Evolutionary conservation across 1,140 invertebrate species (phyloP), one percentile per base, ranked within the genome.

Genomic region (Calliopsis andreniformis): DNA sequence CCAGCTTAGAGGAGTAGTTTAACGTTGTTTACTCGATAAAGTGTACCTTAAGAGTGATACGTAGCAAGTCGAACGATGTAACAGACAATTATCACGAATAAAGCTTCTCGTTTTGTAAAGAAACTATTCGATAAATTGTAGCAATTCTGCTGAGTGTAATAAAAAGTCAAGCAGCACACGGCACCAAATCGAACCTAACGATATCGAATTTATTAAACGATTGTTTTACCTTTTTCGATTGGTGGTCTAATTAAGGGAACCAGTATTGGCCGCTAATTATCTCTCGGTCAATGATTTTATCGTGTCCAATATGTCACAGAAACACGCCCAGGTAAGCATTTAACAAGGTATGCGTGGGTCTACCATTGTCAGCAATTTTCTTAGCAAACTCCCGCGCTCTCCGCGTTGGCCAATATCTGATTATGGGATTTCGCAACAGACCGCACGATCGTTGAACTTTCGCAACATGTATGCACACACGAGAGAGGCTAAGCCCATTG

Each of bases 61-160:
- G 49, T 68, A 80, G 69, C 49, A 69, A 86, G 58, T 72, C 71
- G 63, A 82, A 76, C 43, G 71, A 83, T 86, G 73, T 86, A 81
- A 55, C 51, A 85, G 43, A 79, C 42, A 59, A 82, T 73, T 68
- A 77, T 72, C 63, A 59, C 77, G 32, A 86, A 84, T 84, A 86
- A 86, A 86, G 82, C 56, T 84, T 78, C 35, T 39, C 62, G 82
- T 86, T 86, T 84, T 84, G 68, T 79, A 84, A 86, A 78, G 68
- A 78, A 28, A 30, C 1, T 23, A 16, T 39, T 32, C 45, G 32
- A 30, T 49, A n/a, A 43, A 61, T 58, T 5, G 12, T 69, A 35
- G 10, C 39, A 6, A 72, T 55, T 56, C 35, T 23, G 23, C 28
- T n/a, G 28, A 39, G 30, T 7, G 23, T 18, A 39, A 56, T 47